phyloP scores from a whole-genome alignment of 2,888 invertebrate species.

The Alcis repandata region DNA sequence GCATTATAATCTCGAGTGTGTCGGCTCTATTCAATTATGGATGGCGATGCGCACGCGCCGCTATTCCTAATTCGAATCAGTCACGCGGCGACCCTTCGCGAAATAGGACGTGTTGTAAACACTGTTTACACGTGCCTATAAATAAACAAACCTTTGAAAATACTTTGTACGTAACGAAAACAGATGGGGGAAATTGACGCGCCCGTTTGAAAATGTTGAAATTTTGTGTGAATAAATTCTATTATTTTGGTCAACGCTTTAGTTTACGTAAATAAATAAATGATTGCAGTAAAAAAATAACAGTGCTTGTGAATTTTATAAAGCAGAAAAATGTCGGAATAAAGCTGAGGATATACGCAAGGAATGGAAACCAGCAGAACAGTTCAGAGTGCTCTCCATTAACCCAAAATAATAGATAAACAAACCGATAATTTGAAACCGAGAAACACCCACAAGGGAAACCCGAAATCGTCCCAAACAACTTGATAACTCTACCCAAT shows the following conservation, averaged over 20 bases:
- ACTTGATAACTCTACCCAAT: slow-evolving; percentile 7
- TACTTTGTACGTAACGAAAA: slow-evolving; percentile 7
- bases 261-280: not conserved
- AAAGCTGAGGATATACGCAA: not conserved
- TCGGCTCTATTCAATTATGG: slow-evolving; percentile 35
- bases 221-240: slow-evolving; percentile 1
- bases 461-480: not conserved
- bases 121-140: slow-evolving; percentile 2
- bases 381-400: slow-evolving; percentile 2
- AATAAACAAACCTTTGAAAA: slow-evolving; percentile 11
- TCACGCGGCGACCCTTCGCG: slow-evolving; percentile 37
- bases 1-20: slow-evolving; percentile 34
- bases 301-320: not conserved
- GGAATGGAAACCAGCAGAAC: slow-evolving; percentile 7
- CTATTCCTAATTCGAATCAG: slow-evolving; percentile 33
- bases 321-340: not conserved
- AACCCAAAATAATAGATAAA: slow-evolving; percentile 12
- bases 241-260: not conserved
- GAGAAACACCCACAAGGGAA: slow-evolving; percentile 1
- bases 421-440: not conserved
- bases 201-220: slow-evolving; percentile 13
- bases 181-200: not conserved
- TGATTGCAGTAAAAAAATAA: not conserved
- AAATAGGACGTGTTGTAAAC: slow-evolving; percentile 29
- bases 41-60: slow-evolving; percentile 41